Evolutionary conservation across 2,113 vertebrate species (phyloP).

Genomic region (Alligator sinensis): DNA sequence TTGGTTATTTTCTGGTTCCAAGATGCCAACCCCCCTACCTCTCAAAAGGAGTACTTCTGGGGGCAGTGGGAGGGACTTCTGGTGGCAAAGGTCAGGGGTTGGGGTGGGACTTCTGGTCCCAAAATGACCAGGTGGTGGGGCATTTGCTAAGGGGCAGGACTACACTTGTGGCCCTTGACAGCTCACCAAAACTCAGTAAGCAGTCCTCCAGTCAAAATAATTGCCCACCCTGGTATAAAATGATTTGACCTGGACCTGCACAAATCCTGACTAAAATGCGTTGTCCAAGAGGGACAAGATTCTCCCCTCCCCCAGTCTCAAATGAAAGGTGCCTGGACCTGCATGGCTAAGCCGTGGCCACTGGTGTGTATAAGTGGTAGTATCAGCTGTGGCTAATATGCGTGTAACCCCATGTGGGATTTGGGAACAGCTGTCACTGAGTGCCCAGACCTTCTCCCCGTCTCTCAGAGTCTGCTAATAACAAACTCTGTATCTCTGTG

Average conservation of each 20-base stretch:
- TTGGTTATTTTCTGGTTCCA: too few relatives aligned
- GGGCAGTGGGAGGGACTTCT: too few relatives aligned
- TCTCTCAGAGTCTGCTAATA: background rate
- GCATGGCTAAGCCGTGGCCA: background rate
- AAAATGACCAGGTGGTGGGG: too few relatives aligned
- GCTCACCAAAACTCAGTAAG: too few relatives aligned
- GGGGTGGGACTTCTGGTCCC: too few relatives aligned
- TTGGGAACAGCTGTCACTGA: background rate
- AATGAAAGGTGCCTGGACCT: background rate
- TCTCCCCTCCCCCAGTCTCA: background rate
- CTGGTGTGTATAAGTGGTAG: fast-evolving
- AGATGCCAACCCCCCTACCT: too few relatives aligned
- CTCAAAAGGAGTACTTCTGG: too few relatives aligned
- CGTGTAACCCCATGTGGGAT: background rate
- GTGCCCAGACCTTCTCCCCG: fast-evolving
- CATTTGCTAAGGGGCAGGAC: too few relatives aligned
- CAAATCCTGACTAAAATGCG: background rate
- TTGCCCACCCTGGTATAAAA: background rate
- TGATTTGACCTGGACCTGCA: background rate
- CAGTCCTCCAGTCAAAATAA: background rate
- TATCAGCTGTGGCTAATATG: fast-evolving
- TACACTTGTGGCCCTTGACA: too few relatives aligned
- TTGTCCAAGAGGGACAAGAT: background rate
- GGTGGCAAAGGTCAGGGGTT: too few relatives aligned
- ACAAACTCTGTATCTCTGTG: background rate